These are phyloP conservation scores for Xylocopa sonorina DNA, from an alignment of 1,140 invertebrate genomes.

Conservation along the genomic window DNA sequence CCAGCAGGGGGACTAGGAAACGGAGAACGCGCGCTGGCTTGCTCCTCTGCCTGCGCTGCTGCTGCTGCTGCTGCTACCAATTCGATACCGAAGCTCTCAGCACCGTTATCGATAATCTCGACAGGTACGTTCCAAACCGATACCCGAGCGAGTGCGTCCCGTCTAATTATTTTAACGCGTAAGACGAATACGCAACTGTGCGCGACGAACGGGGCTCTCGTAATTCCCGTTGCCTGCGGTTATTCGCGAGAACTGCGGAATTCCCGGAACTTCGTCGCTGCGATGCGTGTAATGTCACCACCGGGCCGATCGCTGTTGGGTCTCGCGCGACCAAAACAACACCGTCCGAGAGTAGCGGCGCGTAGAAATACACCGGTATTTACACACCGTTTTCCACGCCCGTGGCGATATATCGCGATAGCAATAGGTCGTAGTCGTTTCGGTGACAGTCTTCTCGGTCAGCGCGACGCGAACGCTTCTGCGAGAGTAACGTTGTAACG, in stretches of 20 bases:
- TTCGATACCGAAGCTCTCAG: conserved; percentile 6
- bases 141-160: neutral
- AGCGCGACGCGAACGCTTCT: no score
- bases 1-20: neutral
- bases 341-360: conserved; percentile 3
- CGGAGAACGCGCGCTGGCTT: neutral
- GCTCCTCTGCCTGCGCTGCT: no score
- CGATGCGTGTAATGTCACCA: neutral
- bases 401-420: neutral
- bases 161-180: conserved; percentile 42
- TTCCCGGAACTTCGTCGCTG: neutral
- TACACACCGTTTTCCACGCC: neutral
- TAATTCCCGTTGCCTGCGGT: no score
- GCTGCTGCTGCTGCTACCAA: neutral
- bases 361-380: neutral
- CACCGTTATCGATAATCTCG: conserved; percentile 5
- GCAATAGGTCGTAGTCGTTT: no score
- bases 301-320: conserved; percentile 32
- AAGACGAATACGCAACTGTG: neutral
- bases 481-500: no score
- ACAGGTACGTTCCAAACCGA: conserved; percentile 18
- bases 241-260: neutral
- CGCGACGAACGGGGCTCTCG: neutral
- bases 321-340: conserved; percentile 29
- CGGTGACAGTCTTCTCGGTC: no score